Percentiles rank a stretch among this genome's conserved stretches.
Evolutionary conservation across 2,888 invertebrate species (phyloP).

Genomic region (Leptura quadrifasciata): DNA sequence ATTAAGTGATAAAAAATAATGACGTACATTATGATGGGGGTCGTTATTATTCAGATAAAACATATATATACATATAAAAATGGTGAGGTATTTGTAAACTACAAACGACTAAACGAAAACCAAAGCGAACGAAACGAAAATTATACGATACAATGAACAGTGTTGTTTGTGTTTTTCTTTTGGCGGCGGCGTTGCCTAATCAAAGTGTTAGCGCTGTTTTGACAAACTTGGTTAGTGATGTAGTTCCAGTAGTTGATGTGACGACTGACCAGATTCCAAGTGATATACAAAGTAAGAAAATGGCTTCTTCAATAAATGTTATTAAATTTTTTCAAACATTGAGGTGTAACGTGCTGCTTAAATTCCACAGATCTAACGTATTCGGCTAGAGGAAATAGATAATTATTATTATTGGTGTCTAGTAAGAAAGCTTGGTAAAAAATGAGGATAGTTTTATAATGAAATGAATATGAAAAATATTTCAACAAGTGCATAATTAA

Average conservation of each 20-base stretch:
- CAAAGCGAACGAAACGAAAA: slow-evolving; percentile 21
- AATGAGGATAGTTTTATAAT: too few species aligned
- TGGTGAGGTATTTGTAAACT: background rate
- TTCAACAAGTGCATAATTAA: too few species aligned
- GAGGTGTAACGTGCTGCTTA: too few species aligned
- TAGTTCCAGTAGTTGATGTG: background rate
- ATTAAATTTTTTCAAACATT: background rate
- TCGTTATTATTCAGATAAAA: slow-evolving; percentile 18
- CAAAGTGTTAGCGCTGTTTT: background rate
- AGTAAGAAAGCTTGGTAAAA: too few species aligned
- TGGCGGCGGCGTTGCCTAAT: slow-evolving; percentile 18
- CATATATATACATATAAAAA: slow-evolving; percentile 31
- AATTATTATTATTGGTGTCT: too few species aligned
- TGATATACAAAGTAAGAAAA: background rate
- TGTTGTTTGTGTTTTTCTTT: slow-evolving; percentile 16
- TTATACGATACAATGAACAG: slow-evolving; percentile 8
- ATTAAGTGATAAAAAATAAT: slow-evolving; percentile 16
- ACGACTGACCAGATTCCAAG: background rate
- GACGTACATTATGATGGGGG: slow-evolving; percentile 28
- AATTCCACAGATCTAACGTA: too few species aligned
- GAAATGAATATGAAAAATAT: too few species aligned
- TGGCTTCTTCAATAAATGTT: too few species aligned
- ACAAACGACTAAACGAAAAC: slow-evolving; percentile 26
- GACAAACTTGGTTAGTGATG: background rate
- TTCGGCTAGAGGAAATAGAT: too few species aligned